Evolutionary conservation across 2,888 invertebrate species (phyloP), one percentile per base, ranked within the genome.

Genomic region (Pseudeuparius sepicola): DNA sequence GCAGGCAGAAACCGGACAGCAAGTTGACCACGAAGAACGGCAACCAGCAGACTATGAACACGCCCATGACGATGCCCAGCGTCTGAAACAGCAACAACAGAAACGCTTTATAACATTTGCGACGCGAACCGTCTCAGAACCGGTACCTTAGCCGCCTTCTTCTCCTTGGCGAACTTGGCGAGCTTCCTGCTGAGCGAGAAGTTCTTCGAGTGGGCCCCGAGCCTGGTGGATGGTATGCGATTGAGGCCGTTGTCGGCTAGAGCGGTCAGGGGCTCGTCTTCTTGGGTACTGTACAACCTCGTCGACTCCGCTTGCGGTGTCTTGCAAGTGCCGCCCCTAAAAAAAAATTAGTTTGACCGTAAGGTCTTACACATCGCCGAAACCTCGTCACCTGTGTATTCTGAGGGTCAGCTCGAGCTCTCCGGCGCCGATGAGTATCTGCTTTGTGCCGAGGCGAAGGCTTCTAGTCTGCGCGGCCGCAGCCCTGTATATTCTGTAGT

Each of bases 11-110:
- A 11, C 92, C 94, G 27, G 87, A 85, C 53, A 93, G 66, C 36
- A 96, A 68, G 64, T 94, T 94, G 47, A 89, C 87, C 44, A 94
- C 88, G 62, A 96, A 96, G 66, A 96, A 96, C 41, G 96, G 96
- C 50, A 94, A 70, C 94, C 94, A 96, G 62, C 94, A 96, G 48
- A 93, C 78, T 56, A 94, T 92, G 61, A 94, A 94, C 45, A 90
- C 89, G 37, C 93, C 93, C 83, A 94, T 92, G 50, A 94, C 93
- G 57, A 94, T 93, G 29, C 93, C 94, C 47, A 96, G 66, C 5
- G 94, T 96, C 64, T n/a, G n/a, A n/a, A n/a, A n/a, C n/a, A n/a
- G n/a, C n/a, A n/a, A n/a, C n/a, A n/a, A n/a, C n/a, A 94, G 94
- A n/a, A n/a, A n/a, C n/a, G n/a, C n/a, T n/a, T n/a, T n/a, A n/a